Evolutionary conservation across 2,888 invertebrate genomes (phyloP).

Genomic region (Strigamia transsilvanica): DNA sequence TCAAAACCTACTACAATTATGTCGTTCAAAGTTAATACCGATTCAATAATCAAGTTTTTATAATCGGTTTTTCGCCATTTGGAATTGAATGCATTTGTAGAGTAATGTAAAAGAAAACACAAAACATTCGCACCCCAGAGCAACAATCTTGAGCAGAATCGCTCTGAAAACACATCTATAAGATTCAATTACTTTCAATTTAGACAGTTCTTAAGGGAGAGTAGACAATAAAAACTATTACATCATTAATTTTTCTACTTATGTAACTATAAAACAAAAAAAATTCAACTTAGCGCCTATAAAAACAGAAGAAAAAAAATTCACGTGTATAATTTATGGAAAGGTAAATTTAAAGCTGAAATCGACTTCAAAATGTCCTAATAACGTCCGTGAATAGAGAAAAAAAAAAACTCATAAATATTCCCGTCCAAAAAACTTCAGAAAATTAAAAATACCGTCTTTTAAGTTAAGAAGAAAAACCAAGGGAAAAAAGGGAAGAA

Average conservation of each 20-base stretch:
- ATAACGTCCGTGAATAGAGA: not conserved
- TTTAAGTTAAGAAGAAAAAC: slow-evolving; percentile 5
- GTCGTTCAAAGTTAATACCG: too few species aligned
- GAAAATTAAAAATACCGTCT: slow-evolving; percentile 36
- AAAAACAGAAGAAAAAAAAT: not conserved
- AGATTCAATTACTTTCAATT: slow-evolving; percentile 40
- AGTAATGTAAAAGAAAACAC: not conserved
- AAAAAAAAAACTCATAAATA: slow-evolving; percentile 14
- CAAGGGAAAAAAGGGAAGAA: not conserved
- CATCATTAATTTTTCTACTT: slow-evolving; percentile 20
- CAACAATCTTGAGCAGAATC: not conserved
- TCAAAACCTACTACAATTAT: too few species aligned
- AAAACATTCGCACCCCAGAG: slow-evolving; percentile 2
- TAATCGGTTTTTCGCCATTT: too few species aligned
- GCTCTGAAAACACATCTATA: slow-evolving; percentile 31
- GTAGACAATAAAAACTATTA: not conserved
- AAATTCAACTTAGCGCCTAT: not conserved
- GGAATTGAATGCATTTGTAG: too few species aligned
- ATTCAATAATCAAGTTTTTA: too few species aligned
- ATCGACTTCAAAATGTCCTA: slow-evolving; percentile 46
- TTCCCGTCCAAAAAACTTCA: slow-evolving; percentile 21
- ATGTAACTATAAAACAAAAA: not conserved
- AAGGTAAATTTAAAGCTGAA: slow-evolving; percentile 32
- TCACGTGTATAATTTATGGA: not conserved
- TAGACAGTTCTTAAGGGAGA: slow-evolving; percentile 32